phyloP scores from a whole-genome alignment of 2,797 vertebrate genomes.

The Sebastiscus tertius region DNA sequence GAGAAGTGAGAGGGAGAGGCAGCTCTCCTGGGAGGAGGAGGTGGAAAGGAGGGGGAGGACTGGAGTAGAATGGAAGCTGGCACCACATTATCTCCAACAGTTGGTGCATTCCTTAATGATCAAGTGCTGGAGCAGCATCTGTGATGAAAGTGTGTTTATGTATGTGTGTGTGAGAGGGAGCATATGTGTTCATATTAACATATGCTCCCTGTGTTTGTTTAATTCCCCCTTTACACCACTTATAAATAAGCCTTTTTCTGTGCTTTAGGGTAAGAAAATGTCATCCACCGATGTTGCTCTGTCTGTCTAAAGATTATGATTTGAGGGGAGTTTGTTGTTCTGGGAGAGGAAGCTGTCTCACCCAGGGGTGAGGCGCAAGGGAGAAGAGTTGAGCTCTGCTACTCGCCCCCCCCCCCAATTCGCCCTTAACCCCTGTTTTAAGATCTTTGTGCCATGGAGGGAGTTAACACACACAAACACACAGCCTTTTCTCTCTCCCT shows the following conservation, averaged over 20 bases:
- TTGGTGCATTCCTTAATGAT: conserved; percentile 99
- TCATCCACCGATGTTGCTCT: conserved; percentile 53
- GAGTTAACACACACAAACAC: conserved; percentile 71
- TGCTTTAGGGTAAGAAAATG: conserved; percentile 54
- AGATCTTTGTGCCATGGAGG: conserved; percentile 74
- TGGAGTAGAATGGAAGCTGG: conserved; percentile 96
- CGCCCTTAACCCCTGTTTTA: conserved; percentile 66
- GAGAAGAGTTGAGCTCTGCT: conserved; percentile 63
- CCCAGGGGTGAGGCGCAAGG: conserved; percentile 59
- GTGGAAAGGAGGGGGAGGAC: conserved; percentile 80
- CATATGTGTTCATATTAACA: conserved; percentile 73
- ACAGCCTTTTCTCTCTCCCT: conserved; percentile 57
- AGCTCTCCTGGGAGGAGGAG: conserved; percentile 76
- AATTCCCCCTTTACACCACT: conserved; percentile 67
- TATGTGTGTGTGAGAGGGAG: conserved; percentile 31
- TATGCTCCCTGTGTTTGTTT: conserved; percentile 72
- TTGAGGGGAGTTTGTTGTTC: conserved; percentile 63
- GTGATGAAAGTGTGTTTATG: conserved; percentile 77
- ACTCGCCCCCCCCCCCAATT: conserved; percentile 25
- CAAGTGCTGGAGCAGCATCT: conserved; percentile 95
- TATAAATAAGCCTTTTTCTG: conserved; percentile 52
- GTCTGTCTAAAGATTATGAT: conserved; percentile 58
- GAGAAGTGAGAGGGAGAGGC: conserved; percentile 84
- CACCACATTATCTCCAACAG: conserved; percentile 97
- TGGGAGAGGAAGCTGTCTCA: conserved; percentile 70